Evolutionary conservation across 1,140 invertebrate species (phyloP).

Genomic region (Pristionchus pacificus): DNA sequence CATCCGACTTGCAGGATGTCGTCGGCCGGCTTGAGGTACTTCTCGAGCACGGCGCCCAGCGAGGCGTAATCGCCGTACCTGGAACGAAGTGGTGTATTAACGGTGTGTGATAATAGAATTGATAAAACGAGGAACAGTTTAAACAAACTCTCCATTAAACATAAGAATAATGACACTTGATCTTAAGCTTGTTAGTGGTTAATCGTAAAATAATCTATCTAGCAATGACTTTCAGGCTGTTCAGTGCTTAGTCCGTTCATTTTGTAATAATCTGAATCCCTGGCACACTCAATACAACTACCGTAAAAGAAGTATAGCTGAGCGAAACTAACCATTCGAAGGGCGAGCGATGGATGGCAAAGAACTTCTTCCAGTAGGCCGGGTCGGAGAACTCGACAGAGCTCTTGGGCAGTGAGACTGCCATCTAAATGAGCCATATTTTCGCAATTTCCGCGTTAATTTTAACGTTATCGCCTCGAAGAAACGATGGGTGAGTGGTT

Average conservation of each 20-base stretch:
- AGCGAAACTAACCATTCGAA: constrained; percentile 46
- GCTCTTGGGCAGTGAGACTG: background rate
- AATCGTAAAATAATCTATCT: no score
- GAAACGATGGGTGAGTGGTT: no score
- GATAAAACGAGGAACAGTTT: constrained; percentile 12
- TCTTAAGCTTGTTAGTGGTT: no score
- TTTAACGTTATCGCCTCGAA: no score
- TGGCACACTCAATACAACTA: constrained; percentile 4
- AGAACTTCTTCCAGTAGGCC: constrained; percentile 51
- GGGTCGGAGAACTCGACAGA: constrained; percentile 37
- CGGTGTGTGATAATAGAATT: constrained; percentile 10
- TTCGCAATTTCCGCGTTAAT: background rate
- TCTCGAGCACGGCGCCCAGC: constrained; percentile 39
- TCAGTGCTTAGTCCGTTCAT: no score
- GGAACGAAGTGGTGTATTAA: constrained; percentile 8
- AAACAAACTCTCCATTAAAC: background rate
- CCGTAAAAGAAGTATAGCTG: background rate
- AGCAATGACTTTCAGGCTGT: no score
- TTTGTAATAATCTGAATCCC: no score
- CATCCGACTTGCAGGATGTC: constrained; percentile 52
- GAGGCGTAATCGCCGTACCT: constrained; percentile 52
- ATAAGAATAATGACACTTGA: background rate
- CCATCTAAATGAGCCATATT: background rate
- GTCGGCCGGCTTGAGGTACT: constrained; percentile 46
- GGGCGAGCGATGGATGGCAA: constrained; percentile 40